Percentiles rank a stretch among this genome's conserved stretches.
These are phyloP conservation scores for Lanistes nyassanus DNA, from an alignment of 1,140 invertebrate species.

Conservation along the genomic window DNA sequence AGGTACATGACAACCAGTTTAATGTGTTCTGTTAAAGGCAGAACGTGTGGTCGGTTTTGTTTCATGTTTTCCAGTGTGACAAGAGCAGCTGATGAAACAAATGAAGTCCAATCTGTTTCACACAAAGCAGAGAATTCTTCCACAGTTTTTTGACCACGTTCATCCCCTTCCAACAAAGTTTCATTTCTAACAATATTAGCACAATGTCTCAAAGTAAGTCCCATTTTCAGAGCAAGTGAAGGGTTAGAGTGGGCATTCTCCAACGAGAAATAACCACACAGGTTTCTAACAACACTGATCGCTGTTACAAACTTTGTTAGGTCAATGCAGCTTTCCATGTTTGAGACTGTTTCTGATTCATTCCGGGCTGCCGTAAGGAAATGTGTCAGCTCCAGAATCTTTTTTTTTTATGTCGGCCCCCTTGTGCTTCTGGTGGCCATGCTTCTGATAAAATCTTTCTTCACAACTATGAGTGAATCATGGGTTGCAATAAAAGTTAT, in stretches of 20 bases:
- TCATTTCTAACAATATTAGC: conserved; percentile 10
- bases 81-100: conserved; percentile 19
- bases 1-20: conserved; percentile 18
- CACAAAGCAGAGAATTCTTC: conserved; percentile 8
- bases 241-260: background rate
- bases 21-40: conserved; percentile 25
- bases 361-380: too few species aligned
- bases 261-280: conserved; percentile 7
- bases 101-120: conserved; percentile 20
- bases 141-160: background rate
- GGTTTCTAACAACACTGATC: background rate
- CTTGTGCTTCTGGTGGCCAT: too few species aligned
- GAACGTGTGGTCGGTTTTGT: conserved; percentile 15
- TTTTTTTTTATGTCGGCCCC: too few species aligned
- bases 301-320: conserved; percentile 4
- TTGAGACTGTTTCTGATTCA: background rate
- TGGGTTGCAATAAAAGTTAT: too few species aligned
- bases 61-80: conserved; percentile 12
- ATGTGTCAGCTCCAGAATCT: too few species aligned
- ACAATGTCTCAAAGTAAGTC: conserved; percentile 25
- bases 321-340: conserved; percentile 21
- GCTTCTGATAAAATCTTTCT: conserved; percentile 14
- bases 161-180: background rate
- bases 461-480: too few species aligned
- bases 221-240: conserved; percentile 27